Percentiles rank a stretch among this genome's conserved stretches.
Evolutionary conservation across 2,797 vertebrate species (phyloP).

Genomic region (Salarias fasciatus): DNA sequence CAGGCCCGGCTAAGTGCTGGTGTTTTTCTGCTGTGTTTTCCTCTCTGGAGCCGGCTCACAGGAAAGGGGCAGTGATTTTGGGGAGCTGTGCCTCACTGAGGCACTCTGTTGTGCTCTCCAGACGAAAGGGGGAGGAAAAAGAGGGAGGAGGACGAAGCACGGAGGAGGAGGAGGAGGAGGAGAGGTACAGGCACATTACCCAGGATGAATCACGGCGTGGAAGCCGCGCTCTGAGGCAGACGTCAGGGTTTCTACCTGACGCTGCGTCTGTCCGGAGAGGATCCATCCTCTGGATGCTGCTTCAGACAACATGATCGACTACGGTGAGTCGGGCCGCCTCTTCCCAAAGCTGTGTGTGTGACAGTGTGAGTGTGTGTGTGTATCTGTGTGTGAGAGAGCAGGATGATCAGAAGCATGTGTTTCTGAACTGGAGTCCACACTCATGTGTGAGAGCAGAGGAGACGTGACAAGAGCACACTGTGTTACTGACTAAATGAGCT

Average conservation of each 20-base stretch:
- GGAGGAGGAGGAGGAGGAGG: constrained; percentile 36
- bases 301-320: constrained; percentile 48
- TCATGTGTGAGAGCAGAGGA: background rate
- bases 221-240: constrained; percentile 16
- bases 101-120: constrained; percentile 84
- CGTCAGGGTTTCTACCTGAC: background rate
- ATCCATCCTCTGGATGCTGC: constrained; percentile 11
- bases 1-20: constrained; percentile 31
- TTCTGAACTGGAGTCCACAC: background rate
- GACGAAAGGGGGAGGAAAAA: constrained; percentile 62
- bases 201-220: constrained; percentile 19
- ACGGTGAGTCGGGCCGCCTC: constrained; percentile 47
- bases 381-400: too few relatives aligned
- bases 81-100: constrained; percentile 81
- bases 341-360: too few relatives aligned
- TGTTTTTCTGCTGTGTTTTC: constrained; percentile 31
- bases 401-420: constrained; percentile 9
- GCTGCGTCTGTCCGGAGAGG: background rate
- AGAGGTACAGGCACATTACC: constrained; percentile 29
- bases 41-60: constrained; percentile 74
- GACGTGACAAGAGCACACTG: constrained; percentile 4
- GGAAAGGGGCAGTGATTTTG: constrained; percentile 84
- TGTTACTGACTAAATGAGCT: constrained; percentile 29
- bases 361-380: too few relatives aligned
- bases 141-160: constrained; percentile 44